A percentile compares a stretch with the other conserved stretches of the same genome.
These are phyloP conservation scores for Fragum sueziense DNA, from an alignment of 2,888 invertebrate species.

Conservation along the genomic window DNA sequence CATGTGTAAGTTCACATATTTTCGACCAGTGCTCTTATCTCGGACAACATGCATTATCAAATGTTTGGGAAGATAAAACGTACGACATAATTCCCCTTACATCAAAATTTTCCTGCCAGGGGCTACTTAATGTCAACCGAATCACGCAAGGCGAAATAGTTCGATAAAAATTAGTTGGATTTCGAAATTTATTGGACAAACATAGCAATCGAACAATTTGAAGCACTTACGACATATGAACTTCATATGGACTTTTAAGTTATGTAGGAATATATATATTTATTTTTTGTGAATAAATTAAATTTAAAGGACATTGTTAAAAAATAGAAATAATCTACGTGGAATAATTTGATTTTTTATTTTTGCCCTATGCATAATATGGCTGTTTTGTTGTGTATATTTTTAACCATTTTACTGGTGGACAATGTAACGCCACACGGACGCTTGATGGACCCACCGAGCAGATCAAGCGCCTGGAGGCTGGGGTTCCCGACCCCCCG, in stretches of 20 bases:
- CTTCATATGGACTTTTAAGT: too few species aligned
- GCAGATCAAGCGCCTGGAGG: conserved; percentile 57
- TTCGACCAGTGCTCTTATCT: background rate
- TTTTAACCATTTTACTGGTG: background rate
- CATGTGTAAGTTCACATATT: too few species aligned
- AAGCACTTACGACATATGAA: too few species aligned
- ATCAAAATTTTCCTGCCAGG: background rate
- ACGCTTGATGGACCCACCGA: conserved; percentile 44
- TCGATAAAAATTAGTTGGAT: too few species aligned
- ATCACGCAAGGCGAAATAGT: too few species aligned
- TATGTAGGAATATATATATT: too few species aligned
- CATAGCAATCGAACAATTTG: too few species aligned
- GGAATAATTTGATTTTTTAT: background rate
- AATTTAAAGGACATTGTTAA: too few species aligned
- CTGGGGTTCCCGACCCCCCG: conserved; percentile 30
- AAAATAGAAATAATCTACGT: too few species aligned
- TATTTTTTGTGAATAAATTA: too few species aligned
- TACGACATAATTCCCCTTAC: background rate
- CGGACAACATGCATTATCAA: background rate
- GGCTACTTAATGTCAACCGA: background rate
- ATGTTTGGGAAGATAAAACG: background rate
- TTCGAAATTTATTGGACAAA: too few species aligned
- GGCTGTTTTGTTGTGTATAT: background rate
- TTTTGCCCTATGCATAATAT: background rate
- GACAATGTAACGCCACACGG: conserved; percentile 40